phyloP scores from a whole-genome alignment of 2,797 vertebrate species.

The Psittacula derbiana region DNA sequence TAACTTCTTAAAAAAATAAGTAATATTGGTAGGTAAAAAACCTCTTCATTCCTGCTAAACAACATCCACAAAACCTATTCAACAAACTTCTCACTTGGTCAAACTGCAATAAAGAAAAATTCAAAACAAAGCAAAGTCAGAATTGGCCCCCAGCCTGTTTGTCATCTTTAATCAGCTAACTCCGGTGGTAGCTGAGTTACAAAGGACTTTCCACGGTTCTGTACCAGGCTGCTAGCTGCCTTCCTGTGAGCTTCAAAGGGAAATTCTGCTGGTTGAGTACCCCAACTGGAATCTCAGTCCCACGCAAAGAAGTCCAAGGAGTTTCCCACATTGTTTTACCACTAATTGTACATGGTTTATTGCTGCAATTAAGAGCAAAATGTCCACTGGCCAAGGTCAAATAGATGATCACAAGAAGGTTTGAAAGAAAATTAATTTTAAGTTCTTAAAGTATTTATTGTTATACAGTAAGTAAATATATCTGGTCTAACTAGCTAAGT shows the following conservation, averaged over 20 bases:
- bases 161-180: background rate
- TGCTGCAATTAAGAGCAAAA: background rate
- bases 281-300: background rate
- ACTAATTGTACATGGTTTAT: background rate
- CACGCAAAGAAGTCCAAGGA: background rate
- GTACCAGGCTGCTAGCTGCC: background rate
- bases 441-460: background rate
- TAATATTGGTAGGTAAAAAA: background rate
- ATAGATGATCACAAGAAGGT: background rate
- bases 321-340: background rate
- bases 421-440: background rate
- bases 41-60: background rate
- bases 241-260: background rate
- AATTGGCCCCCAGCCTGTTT: background rate
- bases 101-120: background rate
- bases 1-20: background rate
- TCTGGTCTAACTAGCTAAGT: background rate
- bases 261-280: background rate
- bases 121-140: background rate
- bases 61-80: background rate
- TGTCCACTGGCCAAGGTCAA: background rate
- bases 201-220: background rate
- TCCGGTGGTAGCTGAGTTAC: background rate
- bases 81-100: background rate
- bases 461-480: background rate